Evolutionary conservation across 2,113 vertebrate genomes (phyloP), one percentile per base, ranked within the genome.

Genomic region (Sapajus apella): DNA sequence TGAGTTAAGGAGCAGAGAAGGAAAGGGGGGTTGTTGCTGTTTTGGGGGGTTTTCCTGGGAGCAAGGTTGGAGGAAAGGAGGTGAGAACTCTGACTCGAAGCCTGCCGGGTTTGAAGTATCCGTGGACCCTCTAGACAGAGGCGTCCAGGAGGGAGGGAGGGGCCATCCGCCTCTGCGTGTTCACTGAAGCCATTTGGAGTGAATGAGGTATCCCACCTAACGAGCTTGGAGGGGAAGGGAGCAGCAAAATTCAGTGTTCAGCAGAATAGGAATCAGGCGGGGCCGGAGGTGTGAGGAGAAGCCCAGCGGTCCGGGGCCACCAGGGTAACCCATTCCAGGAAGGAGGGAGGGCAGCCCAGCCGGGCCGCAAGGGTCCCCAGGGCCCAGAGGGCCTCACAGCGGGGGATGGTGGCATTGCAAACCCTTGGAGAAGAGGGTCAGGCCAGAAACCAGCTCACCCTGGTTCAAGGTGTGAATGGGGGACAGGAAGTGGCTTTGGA

Each of bases 101-200:
- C 13, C 6, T 11, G 23, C 18, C 8, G 35, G 25, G 4, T 70
- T 45, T 12, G 5, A 21, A 35, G 17, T 5, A 3, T 37, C 77
- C 32, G 9, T 4, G n/a, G 40, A 16, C 25, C 25, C 47, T n/a
- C 50, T 25, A 47, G 72, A 11, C 25, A 37, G 47, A 70, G 47
- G 21, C 4, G 0, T 30, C 30, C 23, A 0, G 18, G 21, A 37
- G 27, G 12, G 40, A 35, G 18, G 27, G 7, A 9, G 45, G 61
- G 35, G 58, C n/a, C 32, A 1, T 3, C 50, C 27, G 9, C 47
- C 58, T 56, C 12, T 2, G 3, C 61, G 52, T 2, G 20, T 30
- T 35, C 52, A 5, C 82, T 16, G n/a, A n/a, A 2, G 20, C 75
- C 3, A 3, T 50, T 21, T 25, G 20, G 32, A 70, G 25, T 6